These are phyloP conservation scores for Himalopsyche japonica DNA, from an alignment of 2,888 invertebrate genomes.

Conservation along the genomic window DNA sequence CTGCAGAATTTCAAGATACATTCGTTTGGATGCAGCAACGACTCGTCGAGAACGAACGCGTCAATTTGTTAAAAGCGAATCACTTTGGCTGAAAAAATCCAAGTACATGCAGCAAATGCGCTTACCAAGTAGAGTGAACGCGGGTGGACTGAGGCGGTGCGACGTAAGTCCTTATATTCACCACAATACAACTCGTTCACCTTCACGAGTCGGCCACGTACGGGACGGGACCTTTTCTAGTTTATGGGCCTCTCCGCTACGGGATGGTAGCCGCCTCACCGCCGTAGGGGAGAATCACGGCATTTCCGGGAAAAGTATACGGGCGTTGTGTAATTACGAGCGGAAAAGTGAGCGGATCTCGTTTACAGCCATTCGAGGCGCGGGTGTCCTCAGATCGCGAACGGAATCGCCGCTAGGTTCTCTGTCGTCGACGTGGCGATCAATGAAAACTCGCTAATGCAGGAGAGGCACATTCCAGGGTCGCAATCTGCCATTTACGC, in stretches of 20 bases:
- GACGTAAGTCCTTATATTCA: not conserved
- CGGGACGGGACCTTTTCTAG: not conserved
- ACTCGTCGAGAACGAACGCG: not conserved
- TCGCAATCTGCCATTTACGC: not conserved
- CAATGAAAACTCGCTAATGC: conserved; percentile 50
- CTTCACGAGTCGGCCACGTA: not conserved
- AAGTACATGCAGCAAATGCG: not conserved
- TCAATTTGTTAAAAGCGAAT: not conserved
- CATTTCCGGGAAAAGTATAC: conserved; percentile 1
- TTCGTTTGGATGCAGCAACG: not conserved
- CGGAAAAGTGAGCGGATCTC: not conserved
- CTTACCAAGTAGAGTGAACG: not conserved
- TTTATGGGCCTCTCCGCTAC: not conserved
- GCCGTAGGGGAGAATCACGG: not conserved
- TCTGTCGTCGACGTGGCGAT: conserved; percentile 9
- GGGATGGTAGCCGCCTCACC: not conserved
- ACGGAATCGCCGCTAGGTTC: not conserved
- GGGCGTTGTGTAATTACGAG: not conserved
- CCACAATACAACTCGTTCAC: not conserved
- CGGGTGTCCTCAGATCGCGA: not conserved
- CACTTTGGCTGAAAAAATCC: not conserved
- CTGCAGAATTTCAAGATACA: not conserved
- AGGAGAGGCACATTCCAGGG: not conserved
- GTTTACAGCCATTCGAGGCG: not conserved
- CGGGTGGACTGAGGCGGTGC: not conserved